A percentile compares a stretch with the other conserved stretches of the same genome.
These are phyloP conservation scores for Psammodynastes pulverulentus DNA, from an alignment of 2,113 vertebrate genomes.

Conservation along the genomic window DNA sequence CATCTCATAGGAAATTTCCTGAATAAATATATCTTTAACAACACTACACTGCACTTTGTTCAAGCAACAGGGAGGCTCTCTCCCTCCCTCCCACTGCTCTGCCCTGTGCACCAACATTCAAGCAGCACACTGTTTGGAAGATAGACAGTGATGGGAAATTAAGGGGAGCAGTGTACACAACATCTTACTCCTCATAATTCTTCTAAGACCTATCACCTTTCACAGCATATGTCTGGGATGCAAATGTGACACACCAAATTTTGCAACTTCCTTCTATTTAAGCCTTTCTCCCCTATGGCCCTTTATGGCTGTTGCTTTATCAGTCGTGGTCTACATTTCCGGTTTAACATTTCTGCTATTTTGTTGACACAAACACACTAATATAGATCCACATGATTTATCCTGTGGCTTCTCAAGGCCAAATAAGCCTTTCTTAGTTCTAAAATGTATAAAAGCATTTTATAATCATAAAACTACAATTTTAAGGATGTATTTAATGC, in stretches of 20 bases:
- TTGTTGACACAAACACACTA: background rate
- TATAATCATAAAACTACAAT: background rate
- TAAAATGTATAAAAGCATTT: background rate
- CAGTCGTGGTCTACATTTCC: background rate
- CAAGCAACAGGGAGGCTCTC: background rate
- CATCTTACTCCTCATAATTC: background rate
- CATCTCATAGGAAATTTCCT: constrained; percentile 6
- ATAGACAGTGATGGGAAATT: background rate
- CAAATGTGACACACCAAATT: background rate
- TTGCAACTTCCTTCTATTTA: background rate
- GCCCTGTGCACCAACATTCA: background rate
- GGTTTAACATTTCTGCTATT: background rate
- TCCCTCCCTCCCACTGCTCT: background rate
- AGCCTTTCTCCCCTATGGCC: background rate
- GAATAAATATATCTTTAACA: constrained; percentile 6
- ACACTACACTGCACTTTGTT: background rate
- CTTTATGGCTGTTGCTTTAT: background rate
- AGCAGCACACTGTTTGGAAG: background rate
- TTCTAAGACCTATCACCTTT: background rate
- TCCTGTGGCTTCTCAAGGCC: background rate
- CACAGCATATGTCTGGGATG: background rate
- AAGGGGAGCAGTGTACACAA: background rate
- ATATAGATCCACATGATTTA: background rate
- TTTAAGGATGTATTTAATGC: background rate
- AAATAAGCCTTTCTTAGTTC: background rate